Evolutionary conservation across 2,797 vertebrate genomes (phyloP).

Genomic region (Acanthornis magna): DNA sequence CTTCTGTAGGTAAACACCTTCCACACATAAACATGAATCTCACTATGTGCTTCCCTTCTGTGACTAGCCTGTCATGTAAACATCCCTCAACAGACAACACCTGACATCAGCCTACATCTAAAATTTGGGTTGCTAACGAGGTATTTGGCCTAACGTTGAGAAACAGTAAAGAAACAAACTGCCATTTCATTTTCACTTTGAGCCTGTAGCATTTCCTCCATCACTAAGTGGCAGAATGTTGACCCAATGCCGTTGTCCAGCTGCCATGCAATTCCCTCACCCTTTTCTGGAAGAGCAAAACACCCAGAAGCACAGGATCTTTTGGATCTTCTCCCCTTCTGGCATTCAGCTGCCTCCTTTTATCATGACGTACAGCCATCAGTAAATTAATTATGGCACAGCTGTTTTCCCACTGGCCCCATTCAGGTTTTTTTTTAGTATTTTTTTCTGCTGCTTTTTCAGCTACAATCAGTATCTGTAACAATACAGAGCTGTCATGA

Average conservation of each 20-base stretch:
- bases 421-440: background rate
- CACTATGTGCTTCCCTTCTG: background rate
- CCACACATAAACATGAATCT: background rate
- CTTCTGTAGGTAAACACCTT: background rate
- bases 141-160: background rate
- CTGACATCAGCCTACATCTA: background rate
- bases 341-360: background rate
- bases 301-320: background rate
- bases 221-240: background rate
- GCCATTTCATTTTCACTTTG: background rate
- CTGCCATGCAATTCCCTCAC: background rate
- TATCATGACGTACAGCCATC: background rate
- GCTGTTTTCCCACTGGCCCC: constrained; percentile 38
- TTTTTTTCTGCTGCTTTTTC: background rate
- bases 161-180: background rate
- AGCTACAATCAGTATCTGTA: background rate
- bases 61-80: background rate
- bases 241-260: background rate
- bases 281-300: background rate
- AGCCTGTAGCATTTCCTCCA: background rate
- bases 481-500: constrained; percentile 77
- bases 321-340: background rate
- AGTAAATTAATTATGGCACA: constrained; percentile 19
- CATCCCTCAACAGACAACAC: background rate
- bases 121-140: background rate